Percentiles rank a stretch among this genome's conserved stretches.
Conservation (phyloP, 2,797 vertebrate species). For the Miichthys miiuy region DNA sequence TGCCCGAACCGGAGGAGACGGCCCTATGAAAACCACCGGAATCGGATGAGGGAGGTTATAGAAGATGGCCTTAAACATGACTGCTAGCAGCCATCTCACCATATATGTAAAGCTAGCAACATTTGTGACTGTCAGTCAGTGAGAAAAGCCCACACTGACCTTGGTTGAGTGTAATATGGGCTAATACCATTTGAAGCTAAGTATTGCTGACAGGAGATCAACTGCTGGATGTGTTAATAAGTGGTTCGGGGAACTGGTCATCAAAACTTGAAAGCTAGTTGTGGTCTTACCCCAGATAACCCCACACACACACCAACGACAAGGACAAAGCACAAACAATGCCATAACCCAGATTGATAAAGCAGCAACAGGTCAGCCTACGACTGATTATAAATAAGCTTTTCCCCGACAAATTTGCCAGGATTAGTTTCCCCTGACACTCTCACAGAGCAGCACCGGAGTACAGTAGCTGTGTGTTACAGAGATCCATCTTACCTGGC, state of each 20-base stretch:
- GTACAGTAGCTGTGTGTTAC: constrained; percentile 46
- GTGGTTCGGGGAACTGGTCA: constrained; percentile 39
- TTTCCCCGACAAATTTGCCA: constrained; percentile 1
- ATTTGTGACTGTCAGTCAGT: constrained; percentile 51
- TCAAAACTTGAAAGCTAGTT: constrained; percentile 2
- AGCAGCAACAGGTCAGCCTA: constrained; percentile 6
- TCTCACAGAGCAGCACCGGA: constrained; percentile 22
- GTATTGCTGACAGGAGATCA: constrained; percentile 77
- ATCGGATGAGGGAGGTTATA: constrained; percentile 29
- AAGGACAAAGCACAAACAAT: neutral
- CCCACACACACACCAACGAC: neutral
- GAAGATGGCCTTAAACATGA: constrained; percentile 48
- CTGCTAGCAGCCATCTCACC: neutral
- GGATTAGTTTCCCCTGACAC: constrained; percentile 15
- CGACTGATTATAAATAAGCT: neutral
- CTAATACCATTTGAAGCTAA: constrained; percentile 84
- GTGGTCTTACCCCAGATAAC: constrained; percentile 20
- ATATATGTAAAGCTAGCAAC: constrained; percentile 12
- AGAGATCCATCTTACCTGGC: constrained; percentile 79
- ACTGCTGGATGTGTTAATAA: constrained; percentile 62
- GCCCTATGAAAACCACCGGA: constrained; percentile 80
- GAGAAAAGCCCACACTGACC: constrained; percentile 78
- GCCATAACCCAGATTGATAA: neutral
- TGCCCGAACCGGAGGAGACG: constrained; percentile 81
- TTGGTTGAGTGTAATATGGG: constrained; percentile 71